Evolutionary conservation across 2,888 invertebrate genomes (phyloP).

Genomic region (Drosophila fulvimacula): DNA sequence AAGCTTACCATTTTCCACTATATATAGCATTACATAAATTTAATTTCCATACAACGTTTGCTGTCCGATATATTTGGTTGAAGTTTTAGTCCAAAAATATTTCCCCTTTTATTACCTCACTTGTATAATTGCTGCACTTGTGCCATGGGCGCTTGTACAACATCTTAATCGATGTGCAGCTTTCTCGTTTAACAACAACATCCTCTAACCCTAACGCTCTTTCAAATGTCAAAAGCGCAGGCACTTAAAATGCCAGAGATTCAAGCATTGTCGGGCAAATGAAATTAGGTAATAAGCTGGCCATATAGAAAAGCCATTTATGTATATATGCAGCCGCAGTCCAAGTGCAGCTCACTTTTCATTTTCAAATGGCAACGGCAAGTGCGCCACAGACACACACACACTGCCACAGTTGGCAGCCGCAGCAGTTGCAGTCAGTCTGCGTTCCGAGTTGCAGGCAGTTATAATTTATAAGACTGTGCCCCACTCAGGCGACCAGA

Average conservation of each 20-base stretch:
- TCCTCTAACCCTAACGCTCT: constrained; percentile 33
- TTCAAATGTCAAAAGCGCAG: constrained; percentile 57
- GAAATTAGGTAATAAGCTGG: constrained; percentile 78
- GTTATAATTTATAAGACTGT: constrained; percentile 74
- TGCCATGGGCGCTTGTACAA: background rate
- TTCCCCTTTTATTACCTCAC: background rate
- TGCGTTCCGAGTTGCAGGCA: constrained; percentile 37
- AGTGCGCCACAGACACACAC: constrained; percentile 62
- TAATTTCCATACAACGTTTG: no score
- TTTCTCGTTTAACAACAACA: constrained; percentile 28
- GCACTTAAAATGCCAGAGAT: constrained; percentile 73
- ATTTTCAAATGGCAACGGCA: constrained; percentile 78
- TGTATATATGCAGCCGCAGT: constrained; percentile 29
- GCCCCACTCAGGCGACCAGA: constrained; percentile 50
- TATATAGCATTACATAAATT: no score
- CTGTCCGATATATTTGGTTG: no score
- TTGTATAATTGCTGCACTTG: background rate
- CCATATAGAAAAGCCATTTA: constrained; percentile 70
- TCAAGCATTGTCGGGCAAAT: constrained; percentile 55
- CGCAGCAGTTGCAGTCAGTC: constrained; percentile 25
- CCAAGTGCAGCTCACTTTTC: constrained; percentile 76
- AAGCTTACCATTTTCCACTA: no score
- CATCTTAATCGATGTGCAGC: constrained; percentile 18
- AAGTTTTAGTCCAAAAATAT: no score
- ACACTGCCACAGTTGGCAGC: constrained; percentile 27